Base-by-base conservation (phyloP, 2,113 vertebrate species). In the Delphinus delphis region DNA sequence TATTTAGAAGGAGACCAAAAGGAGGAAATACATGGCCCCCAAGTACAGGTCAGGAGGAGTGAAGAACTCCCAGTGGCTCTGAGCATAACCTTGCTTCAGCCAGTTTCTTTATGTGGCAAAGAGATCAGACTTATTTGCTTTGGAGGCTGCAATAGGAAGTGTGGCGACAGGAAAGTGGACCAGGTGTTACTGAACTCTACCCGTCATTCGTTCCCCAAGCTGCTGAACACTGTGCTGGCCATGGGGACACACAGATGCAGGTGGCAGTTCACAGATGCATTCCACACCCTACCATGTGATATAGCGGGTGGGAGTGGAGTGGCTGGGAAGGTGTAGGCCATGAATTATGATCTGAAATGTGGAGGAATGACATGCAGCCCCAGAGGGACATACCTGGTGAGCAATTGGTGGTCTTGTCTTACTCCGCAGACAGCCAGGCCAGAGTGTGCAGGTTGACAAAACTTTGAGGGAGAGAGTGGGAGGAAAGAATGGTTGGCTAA, bases 251-350 rank as follows among this genome's bases (percentile, higher is more conserved):
- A 6, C 25, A 10, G 65, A 18, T 31, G 15, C 47, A 20, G 3
- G 1, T 25, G 5, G 20, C 33, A 17, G 21, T 14, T 3, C 65
- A n/a, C n/a, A n/a, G n/a, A n/a, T 58, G 53, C 7, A 5, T 47
- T 17, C 14, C 13, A 18, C 77, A 20, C 41, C 25, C 38, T 70
- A 44, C 17, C 7, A 0, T 4, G 1, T 3, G 10, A 33, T 71
- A 18, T 15, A 33, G 18, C 10, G 14, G 6, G 7, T 3, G 21
- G 10, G 36, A 77, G 68, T 5, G 14, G 4, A 14, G 15, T 1
- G 2, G 6, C 47, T 60, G 3, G 17, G 31, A 47, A 82, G 47
- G 17, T 23, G 10, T 12, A 20, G 47, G 28, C 63, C 10, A 28
- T 17, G 17, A 17, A 31, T 15, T 8, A 14, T 17, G 14, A 41